These are phyloP conservation scores for Thryonomys swinderianus DNA, from an alignment of 2,113 vertebrate genomes.

Conservation along the genomic window DNA sequence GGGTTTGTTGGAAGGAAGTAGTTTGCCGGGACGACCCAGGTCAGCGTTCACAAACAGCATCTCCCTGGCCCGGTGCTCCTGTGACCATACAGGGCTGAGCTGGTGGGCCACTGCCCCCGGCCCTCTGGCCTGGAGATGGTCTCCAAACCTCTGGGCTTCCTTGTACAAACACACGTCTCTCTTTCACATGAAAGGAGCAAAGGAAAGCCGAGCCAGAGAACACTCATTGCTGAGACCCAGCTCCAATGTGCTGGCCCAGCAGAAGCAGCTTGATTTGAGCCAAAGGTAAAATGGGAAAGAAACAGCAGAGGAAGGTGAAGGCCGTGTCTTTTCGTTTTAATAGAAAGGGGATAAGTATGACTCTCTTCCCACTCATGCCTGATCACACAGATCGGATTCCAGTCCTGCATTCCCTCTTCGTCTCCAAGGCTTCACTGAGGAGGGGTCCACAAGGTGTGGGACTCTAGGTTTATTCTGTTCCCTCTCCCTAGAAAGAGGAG, in stretches of 20 bases:
- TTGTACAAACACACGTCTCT: background rate
- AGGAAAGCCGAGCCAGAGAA: background rate
- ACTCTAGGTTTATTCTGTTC: background rate
- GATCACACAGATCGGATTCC: background rate
- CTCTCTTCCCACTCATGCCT: background rate
- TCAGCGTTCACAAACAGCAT: background rate
- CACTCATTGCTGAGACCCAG: background rate
- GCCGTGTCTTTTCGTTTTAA: background rate
- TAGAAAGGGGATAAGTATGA: background rate
- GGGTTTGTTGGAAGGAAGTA: background rate
- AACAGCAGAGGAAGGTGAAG: background rate
- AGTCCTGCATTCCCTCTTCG: background rate
- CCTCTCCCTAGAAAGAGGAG: background rate
- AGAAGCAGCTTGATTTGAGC: background rate
- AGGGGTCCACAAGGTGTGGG: background rate
- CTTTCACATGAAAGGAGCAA: background rate
- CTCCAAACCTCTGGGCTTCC: background rate
- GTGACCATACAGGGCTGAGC: background rate
- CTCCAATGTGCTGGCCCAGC: background rate
- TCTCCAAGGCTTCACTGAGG: background rate
- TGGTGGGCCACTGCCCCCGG: background rate
- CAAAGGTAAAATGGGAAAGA: background rate
- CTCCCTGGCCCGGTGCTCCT: background rate
- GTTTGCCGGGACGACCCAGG: background rate
- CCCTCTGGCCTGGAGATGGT: background rate